phyloP scores from a whole-genome alignment of 2,888 invertebrate genomes.

The Perithous albicinctus region DNA sequence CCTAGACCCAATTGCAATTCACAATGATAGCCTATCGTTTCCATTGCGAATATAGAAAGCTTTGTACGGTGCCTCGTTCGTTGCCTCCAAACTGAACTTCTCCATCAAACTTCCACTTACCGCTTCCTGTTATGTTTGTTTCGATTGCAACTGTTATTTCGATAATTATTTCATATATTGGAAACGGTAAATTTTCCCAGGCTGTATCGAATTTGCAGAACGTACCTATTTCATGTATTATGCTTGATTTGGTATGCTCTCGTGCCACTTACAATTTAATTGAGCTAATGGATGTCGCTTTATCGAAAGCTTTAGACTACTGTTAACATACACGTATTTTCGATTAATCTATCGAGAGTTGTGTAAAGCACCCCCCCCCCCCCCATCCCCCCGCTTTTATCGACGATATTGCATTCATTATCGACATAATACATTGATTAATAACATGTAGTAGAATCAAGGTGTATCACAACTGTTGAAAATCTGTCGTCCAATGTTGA shows the following conservation, averaged over 20 bases:
- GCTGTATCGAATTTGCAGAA: not conserved
- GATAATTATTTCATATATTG: constrained; percentile 14
- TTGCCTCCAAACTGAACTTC: not conserved
- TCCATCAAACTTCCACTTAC: not conserved
- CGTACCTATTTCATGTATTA: constrained; percentile 1
- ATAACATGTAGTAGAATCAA: not conserved
- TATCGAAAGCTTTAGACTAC: not conserved
- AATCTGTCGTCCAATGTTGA: not conserved
- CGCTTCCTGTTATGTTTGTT: not conserved
- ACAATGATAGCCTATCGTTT: not conserved
- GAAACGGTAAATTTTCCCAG: constrained; percentile 8
- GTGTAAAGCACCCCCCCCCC: too few relatives aligned
- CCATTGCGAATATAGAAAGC: not conserved
- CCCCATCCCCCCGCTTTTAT: too few relatives aligned
- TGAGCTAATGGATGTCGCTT: constrained; percentile 12
- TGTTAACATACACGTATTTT: not conserved
- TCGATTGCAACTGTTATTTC: not conserved
- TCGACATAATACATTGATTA: not conserved
- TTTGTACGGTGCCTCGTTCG: not conserved
- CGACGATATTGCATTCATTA: constrained; percentile 14
- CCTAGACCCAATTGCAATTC: not conserved
- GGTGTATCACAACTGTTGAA: not conserved
- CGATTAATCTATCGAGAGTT: not conserved
- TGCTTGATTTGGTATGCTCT: not conserved
- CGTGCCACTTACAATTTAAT: constrained; percentile 14